Percentiles rank a stretch among this genome's conserved stretches.
phyloP scores from a whole-genome alignment of 2,113 vertebrate species.

The Pipa parva region DNA sequence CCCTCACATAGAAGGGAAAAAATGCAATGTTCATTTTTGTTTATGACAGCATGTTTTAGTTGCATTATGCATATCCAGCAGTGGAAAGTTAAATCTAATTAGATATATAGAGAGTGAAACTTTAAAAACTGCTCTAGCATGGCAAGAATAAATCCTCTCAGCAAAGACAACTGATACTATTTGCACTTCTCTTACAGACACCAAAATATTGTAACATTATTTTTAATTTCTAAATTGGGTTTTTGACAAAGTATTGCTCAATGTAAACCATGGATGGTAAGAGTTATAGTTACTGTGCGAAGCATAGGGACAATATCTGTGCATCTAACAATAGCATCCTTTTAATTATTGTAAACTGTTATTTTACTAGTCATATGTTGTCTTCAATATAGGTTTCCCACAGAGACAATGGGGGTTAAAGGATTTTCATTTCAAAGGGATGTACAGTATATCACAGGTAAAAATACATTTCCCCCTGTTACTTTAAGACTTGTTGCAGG shows the following conservation, averaged over 20 bases:
- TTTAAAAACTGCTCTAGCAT: not conserved
- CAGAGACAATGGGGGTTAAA: too few relatives aligned
- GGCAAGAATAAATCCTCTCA: not conserved
- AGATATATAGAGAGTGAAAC: conserved; percentile 1
- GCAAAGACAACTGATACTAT: not conserved
- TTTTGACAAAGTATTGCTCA: not conserved
- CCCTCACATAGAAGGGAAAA: not conserved
- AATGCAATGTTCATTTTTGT: not conserved
- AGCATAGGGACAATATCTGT: too few relatives aligned
- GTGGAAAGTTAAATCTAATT: conserved; percentile 1
- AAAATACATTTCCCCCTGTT: too few relatives aligned
- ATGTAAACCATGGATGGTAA: too few relatives aligned
- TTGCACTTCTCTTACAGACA: not conserved
- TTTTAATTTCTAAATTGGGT: not conserved
- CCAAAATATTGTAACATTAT: not conserved
- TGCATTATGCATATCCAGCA: not conserved
- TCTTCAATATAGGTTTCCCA: too few relatives aligned
- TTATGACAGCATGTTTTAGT: conserved; percentile 2
- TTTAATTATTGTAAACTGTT: too few relatives aligned
- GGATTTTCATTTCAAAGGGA: too few relatives aligned
- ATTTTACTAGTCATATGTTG: too few relatives aligned
- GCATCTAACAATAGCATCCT: too few relatives aligned
- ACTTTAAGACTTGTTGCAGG: too few relatives aligned
- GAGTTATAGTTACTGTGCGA: too few relatives aligned
- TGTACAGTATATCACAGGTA: too few relatives aligned